Evolutionary conservation across 1,140 invertebrate species (phyloP), one percentile per base, ranked within the genome.

Genomic region (Aphidius ervi): DNA sequence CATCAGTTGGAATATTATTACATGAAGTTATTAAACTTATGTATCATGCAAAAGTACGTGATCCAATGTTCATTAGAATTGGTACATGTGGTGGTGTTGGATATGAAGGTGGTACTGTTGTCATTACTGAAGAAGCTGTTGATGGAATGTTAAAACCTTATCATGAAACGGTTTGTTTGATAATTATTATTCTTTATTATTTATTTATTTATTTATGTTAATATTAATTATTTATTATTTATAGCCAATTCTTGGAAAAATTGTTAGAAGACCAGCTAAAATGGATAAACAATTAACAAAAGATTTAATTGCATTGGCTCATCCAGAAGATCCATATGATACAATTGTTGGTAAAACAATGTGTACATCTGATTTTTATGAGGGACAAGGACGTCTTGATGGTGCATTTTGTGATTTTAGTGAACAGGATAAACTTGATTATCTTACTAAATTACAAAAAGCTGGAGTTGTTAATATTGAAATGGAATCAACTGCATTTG

Each of bases 351-450:
- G 97, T 39, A 96, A 90, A 75, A 99, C 97, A 0, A 90, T 98
- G 84, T 98, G 95, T 75, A 93, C 95, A 5, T 88, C 94, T 68
- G 97, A 99, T 76, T 99, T 99, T 77, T 99, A 99, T 77, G 97
- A 99, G 87, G 95, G 89, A 7, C 94, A 98, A 81, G 96, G 91
- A 4, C 85, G 97, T 59, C 76, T 98, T 60, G 97, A 99, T 76
- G 97, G 97, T 2, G 95, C 95, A 5, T 98, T 99, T 79, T 99
- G 96, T 77, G 93, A 97, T 60, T 98, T 93, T 77, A 88, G 84
- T 2, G 89, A 94, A 74, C 78, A 83, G 1, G 95, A 99, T 50
- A 97, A 97, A 79, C 87, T 95, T 83, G 86, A 88, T 10, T 99
- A 94, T 70, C 78, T 99, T 57, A 82, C 87, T 43, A 84, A 87